phyloP scores from a whole-genome alignment of 2,113 vertebrate species.

The Callopanchax toddi region DNA sequence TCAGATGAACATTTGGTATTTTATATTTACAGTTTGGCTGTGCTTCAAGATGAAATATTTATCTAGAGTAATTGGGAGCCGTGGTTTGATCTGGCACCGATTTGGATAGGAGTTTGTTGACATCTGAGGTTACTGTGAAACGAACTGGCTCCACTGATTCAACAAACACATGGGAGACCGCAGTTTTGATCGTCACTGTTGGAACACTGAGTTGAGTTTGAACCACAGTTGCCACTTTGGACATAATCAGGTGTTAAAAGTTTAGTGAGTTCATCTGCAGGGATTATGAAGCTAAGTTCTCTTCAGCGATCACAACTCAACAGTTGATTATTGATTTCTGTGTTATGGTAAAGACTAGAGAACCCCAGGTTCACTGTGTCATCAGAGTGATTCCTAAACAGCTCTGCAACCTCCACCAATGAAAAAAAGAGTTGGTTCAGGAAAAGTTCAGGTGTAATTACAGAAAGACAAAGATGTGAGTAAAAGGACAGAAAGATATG shows the following conservation, averaged over 20 bases:
- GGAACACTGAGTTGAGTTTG: constrained; percentile 35
- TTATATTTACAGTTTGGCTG: constrained; percentile 37
- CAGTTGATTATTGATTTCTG: no score
- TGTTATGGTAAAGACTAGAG: background rate
- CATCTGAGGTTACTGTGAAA: constrained; percentile 64
- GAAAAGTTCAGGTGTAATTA: constrained; percentile 11
- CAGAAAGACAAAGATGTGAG: constrained; percentile 4
- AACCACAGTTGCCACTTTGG: constrained; percentile 1
- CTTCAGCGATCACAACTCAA: no score
- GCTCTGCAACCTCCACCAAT: no score
- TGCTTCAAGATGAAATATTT: constrained; percentile 52
- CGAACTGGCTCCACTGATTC: constrained; percentile 40
- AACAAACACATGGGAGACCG: constrained; percentile 14
- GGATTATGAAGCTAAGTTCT: background rate
- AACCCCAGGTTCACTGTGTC: constrained; percentile 16
- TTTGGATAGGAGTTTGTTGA: constrained; percentile 71
- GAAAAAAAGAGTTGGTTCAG: background rate
- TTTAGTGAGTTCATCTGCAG: background rate
- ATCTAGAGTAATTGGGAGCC: constrained; percentile 43
- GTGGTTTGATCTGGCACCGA: constrained; percentile 57
- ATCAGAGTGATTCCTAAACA: background rate
- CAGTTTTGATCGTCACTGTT: constrained; percentile 37
- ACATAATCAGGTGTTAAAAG: constrained; percentile 5
- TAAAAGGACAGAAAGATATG: constrained; percentile 12
- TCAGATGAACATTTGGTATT: constrained; percentile 14